Conservation (phyloP, 2,113 vertebrate species). For the Pangasianodon gigas region DNA sequence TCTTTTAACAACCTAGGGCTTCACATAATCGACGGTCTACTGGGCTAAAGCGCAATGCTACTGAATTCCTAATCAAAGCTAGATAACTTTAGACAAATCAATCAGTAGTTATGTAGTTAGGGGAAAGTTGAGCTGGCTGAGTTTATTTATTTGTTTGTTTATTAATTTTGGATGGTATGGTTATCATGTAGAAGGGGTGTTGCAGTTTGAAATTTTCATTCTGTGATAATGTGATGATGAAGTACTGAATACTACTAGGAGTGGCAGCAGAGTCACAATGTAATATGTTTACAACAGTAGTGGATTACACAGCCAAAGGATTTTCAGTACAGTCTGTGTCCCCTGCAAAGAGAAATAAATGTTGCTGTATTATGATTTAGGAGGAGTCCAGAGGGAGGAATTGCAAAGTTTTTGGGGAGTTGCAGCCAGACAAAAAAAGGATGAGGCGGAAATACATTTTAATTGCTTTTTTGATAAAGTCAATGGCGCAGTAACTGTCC, state of each 20-base stretch:
- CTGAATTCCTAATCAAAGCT: background rate
- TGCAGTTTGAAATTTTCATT: background rate
- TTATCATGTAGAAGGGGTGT: background rate
- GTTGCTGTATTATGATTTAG: background rate
- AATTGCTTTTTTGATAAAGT: background rate
- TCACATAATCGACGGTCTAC: background rate
- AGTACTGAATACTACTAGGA: background rate
- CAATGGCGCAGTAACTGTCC: background rate
- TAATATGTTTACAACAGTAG: background rate
- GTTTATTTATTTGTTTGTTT: background rate
- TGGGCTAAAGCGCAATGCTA: no score
- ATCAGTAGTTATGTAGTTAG: background rate
- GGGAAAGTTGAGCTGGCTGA: background rate
- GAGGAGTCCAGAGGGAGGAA: background rate
- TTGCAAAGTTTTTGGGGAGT: background rate
- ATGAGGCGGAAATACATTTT: background rate
- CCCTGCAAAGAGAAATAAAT: background rate
- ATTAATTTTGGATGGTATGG: background rate
- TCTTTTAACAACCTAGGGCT: background rate
- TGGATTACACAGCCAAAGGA: background rate
- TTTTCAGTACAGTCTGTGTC: background rate
- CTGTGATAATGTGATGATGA: background rate
- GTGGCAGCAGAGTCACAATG: background rate
- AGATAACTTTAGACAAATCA: background rate
- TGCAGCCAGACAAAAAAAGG: background rate